Evolutionary conservation across 2,888 invertebrate species (phyloP), one percentile per base, ranked within the genome.

Genomic region (Crossocerus cetratus): DNA sequence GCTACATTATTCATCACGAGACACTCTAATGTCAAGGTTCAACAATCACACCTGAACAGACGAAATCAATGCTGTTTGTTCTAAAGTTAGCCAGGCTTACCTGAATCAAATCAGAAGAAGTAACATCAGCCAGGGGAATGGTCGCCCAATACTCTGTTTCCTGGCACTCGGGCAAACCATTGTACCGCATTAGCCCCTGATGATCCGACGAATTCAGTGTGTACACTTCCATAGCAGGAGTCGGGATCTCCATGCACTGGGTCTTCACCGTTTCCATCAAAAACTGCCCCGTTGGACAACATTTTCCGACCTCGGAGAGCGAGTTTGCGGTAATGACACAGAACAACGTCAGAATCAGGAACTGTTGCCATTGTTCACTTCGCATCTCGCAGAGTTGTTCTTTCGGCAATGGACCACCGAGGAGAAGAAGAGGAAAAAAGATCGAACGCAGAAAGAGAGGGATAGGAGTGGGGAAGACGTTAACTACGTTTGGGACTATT

Each of bases 221-320:
- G 32, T 74, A 32, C 13, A 77, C 21, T 18, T 80, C 69, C 20
- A 21, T 64, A 2, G 62, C 32, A 18, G 14, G 5, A n/a, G 0
- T 14, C 4, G 72, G 42, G 2, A 60, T 20, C 16, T 65, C 49
- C 3, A 54, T 21, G 49, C 82, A 82, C 0, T 20, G 3, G 5
- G 72, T 58, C 14, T 14, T 16, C 21, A 65, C 22, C 3, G 2
- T 0, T 2, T 54, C 76, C 0, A 79, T 76, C 18, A 86, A 76
- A 1, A 86, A 56, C 67, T 80, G 42, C 0, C 80, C 84, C 1
- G 61, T 45, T 0, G 76, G 73, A 57, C 86, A 86, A 62, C 86
- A 80, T 59, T 79, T 79, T 5, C 32, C 21, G 5, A 75, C 11
- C 11, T 32, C 32, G 8, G 32, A 32, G 32, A 1, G 32, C 1